Evolutionary conservation across 1,140 invertebrate genomes (phyloP).

Genomic region (Drosophila guanche): DNA sequence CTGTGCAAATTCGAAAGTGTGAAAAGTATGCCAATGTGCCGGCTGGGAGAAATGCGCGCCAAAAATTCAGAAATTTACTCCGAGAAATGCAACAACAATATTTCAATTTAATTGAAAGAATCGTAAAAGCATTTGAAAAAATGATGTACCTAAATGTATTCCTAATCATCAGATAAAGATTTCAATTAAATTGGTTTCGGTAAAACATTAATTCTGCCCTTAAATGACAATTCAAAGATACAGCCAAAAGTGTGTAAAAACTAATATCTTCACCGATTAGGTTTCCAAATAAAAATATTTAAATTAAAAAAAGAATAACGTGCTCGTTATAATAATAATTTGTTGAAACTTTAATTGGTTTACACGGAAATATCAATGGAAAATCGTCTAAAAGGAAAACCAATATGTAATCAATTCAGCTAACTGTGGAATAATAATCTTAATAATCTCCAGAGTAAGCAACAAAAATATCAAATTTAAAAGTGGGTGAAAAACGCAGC

Average conservation of each 20-base stretch:
- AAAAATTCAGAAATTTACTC: conserved; percentile 45
- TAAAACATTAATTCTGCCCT: too few species aligned
- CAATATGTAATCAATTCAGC: conserved; percentile 1
- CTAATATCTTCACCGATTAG: not conserved
- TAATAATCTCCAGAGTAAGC: conserved; percentile 2
- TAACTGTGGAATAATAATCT: not conserved
- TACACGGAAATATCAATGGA: conserved; percentile 14
- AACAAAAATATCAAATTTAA: conserved; percentile 1
- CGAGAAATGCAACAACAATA: conserved; percentile 15
- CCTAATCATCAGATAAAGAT: not conserved
- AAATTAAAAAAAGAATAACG: too few species aligned
- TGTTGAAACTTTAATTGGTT: conserved; percentile 19
- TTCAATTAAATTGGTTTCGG: not conserved
- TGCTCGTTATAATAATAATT: not conserved
- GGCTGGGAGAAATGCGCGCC: conserved; percentile 49
- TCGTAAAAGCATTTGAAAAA: not conserved
- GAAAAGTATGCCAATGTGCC: conserved; percentile 27
- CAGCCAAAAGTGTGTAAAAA: too few species aligned
- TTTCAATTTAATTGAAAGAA: not conserved
- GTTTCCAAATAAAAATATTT: not conserved
- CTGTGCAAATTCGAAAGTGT: conserved; percentile 15
- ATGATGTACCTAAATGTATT: not conserved
- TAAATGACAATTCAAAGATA: too few species aligned
- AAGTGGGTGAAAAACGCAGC: not conserved
- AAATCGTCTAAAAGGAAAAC: not conserved